These are phyloP conservation scores for Rhabditophanes sp. DNA, from an alignment of 2,888 invertebrate genomes.

Conservation along the genomic window DNA sequence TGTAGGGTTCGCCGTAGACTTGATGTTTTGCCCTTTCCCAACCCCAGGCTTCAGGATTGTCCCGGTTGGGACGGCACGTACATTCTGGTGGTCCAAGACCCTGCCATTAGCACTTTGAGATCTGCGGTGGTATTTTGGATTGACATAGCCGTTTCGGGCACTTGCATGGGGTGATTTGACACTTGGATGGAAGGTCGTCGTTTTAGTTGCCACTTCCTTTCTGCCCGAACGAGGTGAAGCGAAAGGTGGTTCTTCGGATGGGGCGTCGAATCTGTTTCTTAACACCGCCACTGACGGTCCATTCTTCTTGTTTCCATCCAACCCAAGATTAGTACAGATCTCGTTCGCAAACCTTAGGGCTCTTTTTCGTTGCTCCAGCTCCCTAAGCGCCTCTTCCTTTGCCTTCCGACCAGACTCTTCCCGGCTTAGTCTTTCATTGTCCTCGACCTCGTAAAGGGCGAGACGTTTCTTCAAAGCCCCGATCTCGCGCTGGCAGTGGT, in stretches of 20 bases:
- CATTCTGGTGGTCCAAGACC: constrained; percentile 33
- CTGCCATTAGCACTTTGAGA: constrained; percentile 14
- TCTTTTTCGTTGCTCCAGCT: not conserved
- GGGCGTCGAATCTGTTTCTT: no score
- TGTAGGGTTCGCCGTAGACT: constrained; percentile 50
- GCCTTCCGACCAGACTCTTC: constrained; percentile 10
- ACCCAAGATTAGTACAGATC: not conserved
- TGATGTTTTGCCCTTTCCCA: constrained; percentile 57
- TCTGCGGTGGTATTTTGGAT: constrained; percentile 9
- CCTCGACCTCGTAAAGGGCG: constrained; percentile 19
- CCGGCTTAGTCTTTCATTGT: constrained; percentile 14
- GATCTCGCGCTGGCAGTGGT: constrained; percentile 18
- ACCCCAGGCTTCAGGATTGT: constrained; percentile 73
- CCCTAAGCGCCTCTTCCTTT: constrained; percentile 5
- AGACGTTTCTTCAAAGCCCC: constrained; percentile 17
- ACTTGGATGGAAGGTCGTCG: no score
- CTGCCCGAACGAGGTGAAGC: no score
- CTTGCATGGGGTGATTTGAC: no score
- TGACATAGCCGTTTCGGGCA: constrained; percentile 2
- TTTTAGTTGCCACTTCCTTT: no score
- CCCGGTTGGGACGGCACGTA: constrained; percentile 25
- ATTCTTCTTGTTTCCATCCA: constrained; percentile 4
- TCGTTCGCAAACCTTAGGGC: not conserved
- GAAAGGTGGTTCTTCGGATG: no score
- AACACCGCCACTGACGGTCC: no score